phyloP scores from a whole-genome alignment of 1,140 invertebrate species.

The Apis dorsata region DNA sequence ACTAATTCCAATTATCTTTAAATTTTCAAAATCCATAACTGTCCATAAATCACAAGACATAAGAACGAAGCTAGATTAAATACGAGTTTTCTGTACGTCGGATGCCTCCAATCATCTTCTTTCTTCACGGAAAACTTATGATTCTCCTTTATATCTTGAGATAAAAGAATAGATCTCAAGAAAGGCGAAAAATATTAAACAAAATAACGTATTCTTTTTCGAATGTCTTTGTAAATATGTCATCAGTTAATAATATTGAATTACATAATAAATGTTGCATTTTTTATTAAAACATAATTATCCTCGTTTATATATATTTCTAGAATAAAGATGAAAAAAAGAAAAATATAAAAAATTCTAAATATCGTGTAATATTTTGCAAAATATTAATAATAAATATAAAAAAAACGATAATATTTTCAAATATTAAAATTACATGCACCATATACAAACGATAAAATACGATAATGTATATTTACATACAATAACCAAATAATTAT shows the following conservation, averaged over 20 bases:
- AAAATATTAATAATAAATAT: background rate
- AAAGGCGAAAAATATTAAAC: background rate
- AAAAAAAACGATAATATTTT: background rate
- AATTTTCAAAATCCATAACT: conserved; percentile 33
- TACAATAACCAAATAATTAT: background rate
- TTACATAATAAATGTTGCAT: no score
- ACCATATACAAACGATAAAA: background rate
- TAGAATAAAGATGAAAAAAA: no score
- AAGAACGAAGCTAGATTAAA: conserved; percentile 15
- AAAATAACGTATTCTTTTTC: no score
- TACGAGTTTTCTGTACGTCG: conserved; percentile 35
- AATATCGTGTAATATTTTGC: conserved; percentile 1
- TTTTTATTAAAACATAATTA: no score
- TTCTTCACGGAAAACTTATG: conserved; percentile 41
- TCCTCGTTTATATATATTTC: no score
- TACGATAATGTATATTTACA: background rate
- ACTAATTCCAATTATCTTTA: conserved; percentile 23
- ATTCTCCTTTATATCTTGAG: background rate
- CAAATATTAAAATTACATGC: background rate
- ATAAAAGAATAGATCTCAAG: background rate
- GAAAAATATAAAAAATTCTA: no score
- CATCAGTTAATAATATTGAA: no score
- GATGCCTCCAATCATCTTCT: conserved; percentile 45
- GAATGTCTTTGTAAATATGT: no score
- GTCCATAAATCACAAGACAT: background rate